Evolutionary conservation across 2,888 invertebrate species (phyloP).

Genomic region (Trisateles emortualis): DNA sequence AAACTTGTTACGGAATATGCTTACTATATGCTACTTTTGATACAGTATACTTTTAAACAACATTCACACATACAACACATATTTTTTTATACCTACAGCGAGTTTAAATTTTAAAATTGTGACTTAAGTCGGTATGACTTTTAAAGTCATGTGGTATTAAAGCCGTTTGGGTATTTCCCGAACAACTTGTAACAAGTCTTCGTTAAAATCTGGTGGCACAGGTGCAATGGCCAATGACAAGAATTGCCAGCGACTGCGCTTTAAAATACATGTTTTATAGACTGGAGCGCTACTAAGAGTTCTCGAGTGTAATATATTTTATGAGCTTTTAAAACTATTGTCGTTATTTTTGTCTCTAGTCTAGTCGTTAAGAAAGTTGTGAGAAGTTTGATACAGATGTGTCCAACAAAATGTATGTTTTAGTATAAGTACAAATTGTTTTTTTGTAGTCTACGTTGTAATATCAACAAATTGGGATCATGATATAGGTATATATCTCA

Average conservation of each 20-base stretch:
- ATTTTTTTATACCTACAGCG: too few relatives aligned
- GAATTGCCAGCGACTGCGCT: constrained; percentile 21
- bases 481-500: too few relatives aligned
- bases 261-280: constrained; percentile 41
- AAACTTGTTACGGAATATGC: too few relatives aligned
- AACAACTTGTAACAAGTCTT: constrained; percentile 36
- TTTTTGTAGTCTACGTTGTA: neutral
- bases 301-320: constrained; percentile 16
- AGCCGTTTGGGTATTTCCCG: constrained; percentile 36
- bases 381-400: constrained; percentile 14
- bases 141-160: constrained; percentile 16
- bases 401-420: constrained; percentile 9
- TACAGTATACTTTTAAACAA: too few relatives aligned
- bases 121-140: constrained; percentile 34
- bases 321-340: constrained; percentile 12
- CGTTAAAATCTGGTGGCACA: constrained; percentile 41
- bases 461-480: too few relatives aligned
- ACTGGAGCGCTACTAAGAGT: constrained; percentile 18
- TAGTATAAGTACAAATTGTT: neutral
- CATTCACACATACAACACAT: too few relatives aligned
- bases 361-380: constrained; percentile 1
- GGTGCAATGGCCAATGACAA: constrained; percentile 32
- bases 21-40: too few relatives aligned
- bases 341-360: constrained; percentile 3
- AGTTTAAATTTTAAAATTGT: too few relatives aligned